Conservation (phyloP, 2,888 invertebrate species). For the Caenorhabditis sp. region DNA sequence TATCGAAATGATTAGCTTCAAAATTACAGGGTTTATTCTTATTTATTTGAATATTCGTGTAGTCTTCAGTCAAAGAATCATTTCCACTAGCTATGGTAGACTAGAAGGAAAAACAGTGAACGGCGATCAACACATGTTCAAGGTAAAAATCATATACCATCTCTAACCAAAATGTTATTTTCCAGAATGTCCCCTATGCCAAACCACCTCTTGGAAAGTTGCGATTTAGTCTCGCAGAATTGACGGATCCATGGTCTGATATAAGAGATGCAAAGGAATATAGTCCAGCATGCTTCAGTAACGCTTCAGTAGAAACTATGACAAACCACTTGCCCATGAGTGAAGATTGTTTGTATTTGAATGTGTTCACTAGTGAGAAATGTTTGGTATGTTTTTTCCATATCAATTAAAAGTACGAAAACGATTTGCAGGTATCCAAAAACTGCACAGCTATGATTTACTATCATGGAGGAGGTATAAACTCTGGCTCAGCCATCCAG, state of each 20-base stretch:
- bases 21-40: too few relatives aligned
- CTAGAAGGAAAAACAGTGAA: slow-evolving; percentile 30
- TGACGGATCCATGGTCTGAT: slow-evolving; percentile 36
- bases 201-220: slow-evolving; percentile 54
- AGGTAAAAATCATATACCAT: slow-evolving; percentile 14
- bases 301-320: neutral
- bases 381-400: slow-evolving; percentile 29
- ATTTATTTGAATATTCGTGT: neutral
- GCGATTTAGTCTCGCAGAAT: slow-evolving; percentile 40
- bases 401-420: neutral
- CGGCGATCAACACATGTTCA: slow-evolving; percentile 34
- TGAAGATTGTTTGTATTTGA: slow-evolving; percentile 60
- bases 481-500: slow-evolving; percentile 69
- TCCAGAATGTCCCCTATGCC: slow-evolving; percentile 55
- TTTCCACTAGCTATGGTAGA: slow-evolving; percentile 46
- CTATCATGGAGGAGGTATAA: slow-evolving; percentile 73
- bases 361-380: slow-evolving; percentile 53
- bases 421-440: slow-evolving; percentile 24
- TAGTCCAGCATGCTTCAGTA: slow-evolving; percentile 35
- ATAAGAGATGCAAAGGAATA: slow-evolving; percentile 46
- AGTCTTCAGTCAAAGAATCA: neutral
- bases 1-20: neutral
- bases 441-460: slow-evolving; percentile 71
- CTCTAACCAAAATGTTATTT: neutral
- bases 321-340: slow-evolving; percentile 23